phyloP scores from a whole-genome alignment of 30 jellyfish, hydroid and myxozoan genomes.

The Hydractinia symbiolongicarpus region DNA sequence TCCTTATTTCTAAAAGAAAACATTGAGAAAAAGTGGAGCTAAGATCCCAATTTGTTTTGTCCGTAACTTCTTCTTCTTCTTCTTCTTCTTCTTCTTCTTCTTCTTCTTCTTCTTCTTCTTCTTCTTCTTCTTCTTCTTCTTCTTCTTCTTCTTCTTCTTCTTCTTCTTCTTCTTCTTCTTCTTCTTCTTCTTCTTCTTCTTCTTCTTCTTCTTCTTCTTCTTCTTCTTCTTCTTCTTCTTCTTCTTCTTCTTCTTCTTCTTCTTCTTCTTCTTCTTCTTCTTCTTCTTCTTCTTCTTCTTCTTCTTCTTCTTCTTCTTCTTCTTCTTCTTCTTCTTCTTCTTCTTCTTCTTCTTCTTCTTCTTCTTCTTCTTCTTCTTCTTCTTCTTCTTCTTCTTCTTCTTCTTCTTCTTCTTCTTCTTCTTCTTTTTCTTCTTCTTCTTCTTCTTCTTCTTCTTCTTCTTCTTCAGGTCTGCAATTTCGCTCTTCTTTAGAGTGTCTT shows the following conservation, averaged over 20 bases:
- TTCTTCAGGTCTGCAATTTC: too few species aligned
- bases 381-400: too few species aligned
- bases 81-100: constrained; percentile 7
- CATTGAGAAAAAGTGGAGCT: too few species aligned
- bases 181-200: not conserved
- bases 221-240: not conserved
- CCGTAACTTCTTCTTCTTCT: not conserved
- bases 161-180: not conserved
- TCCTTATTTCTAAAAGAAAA: too few species aligned
- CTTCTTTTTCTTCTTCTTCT: not conserved
- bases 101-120: constrained; percentile 1
- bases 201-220: not conserved
- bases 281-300: not conserved
- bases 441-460: too few species aligned
- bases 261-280: too few species aligned
- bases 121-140: not conserved
- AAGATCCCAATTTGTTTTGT: too few species aligned
- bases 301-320: not conserved
- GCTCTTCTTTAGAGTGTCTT: too few species aligned
- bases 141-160: not conserved
- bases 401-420: not conserved
- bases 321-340: not conserved
- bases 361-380: too few species aligned
- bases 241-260: not conserved
- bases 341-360: not conserved